Conservation (phyloP, 2,888 invertebrate genomes). For the Trachelus troglodyta region DNA sequence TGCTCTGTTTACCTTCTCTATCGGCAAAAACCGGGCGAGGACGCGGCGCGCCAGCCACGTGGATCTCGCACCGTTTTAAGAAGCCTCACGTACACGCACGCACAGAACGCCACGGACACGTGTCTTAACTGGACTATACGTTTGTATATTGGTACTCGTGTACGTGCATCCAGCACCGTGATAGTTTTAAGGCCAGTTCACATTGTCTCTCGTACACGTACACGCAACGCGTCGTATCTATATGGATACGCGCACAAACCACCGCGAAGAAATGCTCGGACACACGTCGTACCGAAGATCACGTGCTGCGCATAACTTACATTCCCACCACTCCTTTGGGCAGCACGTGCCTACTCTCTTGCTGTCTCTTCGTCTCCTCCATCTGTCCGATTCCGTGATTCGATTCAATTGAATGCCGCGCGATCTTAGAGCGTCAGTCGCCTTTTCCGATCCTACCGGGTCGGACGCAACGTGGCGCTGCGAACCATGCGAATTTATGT, state of each 20-base stretch:
- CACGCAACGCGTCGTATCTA: neutral
- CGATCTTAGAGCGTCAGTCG: constrained; percentile 51
- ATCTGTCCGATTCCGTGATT: constrained; percentile 51
- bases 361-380: constrained; percentile 17
- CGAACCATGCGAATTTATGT: neutral
- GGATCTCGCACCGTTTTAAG: constrained; percentile 33
- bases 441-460: constrained; percentile 47
- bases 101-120: neutral
- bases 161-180: neutral
- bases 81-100: neutral
- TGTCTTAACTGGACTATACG: neutral
- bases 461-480: constrained; percentile 31
- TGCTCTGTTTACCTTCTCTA: constrained; percentile 50
- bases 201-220: neutral
- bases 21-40: constrained; percentile 41
- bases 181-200: neutral
- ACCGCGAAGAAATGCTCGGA: constrained; percentile 44
- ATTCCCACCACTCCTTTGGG: constrained; percentile 54
- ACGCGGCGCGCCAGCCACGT: constrained; percentile 19
- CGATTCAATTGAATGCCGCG: constrained; percentile 44
- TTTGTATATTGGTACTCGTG: neutral
- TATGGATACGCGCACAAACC: neutral
- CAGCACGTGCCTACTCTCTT: constrained; percentile 42
- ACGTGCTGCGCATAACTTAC: constrained; percentile 63
- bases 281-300: constrained; percentile 46